phyloP scores from a whole-genome alignment of 2,888 invertebrate genomes.

The Brachypterus glaber region DNA sequence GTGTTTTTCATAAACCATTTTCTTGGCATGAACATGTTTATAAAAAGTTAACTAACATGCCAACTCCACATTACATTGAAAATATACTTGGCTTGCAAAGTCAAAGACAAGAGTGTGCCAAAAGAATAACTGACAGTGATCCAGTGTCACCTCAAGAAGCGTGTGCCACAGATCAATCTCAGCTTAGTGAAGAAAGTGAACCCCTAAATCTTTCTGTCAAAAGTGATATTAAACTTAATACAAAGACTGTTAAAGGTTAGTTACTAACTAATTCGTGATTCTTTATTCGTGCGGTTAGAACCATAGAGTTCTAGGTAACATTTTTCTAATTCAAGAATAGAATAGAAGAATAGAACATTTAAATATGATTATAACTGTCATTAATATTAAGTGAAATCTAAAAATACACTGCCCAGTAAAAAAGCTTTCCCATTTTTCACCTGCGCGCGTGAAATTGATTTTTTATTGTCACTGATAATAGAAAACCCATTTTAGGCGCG shows the following conservation, averaged over 20 bases:
- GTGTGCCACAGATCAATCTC: slow-evolving; percentile 22
- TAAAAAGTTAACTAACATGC: slow-evolving; percentile 67
- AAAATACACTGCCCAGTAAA: too few species aligned
- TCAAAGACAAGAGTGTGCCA: slow-evolving; percentile 16
- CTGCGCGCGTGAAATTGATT: too few species aligned
- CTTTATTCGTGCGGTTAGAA: slow-evolving; percentile 1
- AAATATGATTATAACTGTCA: too few species aligned
- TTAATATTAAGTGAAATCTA: too few species aligned
- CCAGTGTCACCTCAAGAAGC: slow-evolving; percentile 21
- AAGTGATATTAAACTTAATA: slow-evolving; percentile 32
- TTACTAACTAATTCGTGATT: neutral
- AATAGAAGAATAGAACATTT: too few species aligned
- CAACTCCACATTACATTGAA: slow-evolving; percentile 80
- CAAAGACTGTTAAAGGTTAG: slow-evolving; percentile 35
- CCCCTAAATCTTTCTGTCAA: slow-evolving; percentile 38
- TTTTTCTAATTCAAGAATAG: too few species aligned
- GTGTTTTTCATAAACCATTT: too few species aligned
- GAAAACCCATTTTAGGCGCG: too few species aligned
- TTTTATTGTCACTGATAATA: too few species aligned
- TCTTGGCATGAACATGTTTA: slow-evolving; percentile 89
- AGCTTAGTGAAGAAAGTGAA: slow-evolving; percentile 32
- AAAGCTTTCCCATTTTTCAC: too few species aligned
- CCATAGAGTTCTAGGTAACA: too few species aligned
- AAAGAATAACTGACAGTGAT: slow-evolving; percentile 19
- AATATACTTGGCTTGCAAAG: slow-evolving; percentile 67